phyloP scores from a whole-genome alignment of 2,888 invertebrate genomes.

The Napeogenes sylphis region DNA sequence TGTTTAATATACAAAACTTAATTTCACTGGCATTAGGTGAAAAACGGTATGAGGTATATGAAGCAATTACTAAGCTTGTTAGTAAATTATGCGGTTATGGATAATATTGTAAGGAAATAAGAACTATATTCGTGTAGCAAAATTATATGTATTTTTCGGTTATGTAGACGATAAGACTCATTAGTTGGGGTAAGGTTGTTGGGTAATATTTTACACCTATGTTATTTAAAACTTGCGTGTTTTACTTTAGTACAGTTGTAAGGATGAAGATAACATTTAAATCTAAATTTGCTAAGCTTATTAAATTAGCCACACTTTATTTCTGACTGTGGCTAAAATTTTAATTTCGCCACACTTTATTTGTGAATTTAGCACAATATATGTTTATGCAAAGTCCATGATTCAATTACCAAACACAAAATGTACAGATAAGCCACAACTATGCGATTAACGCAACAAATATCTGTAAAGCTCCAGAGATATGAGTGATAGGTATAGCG shows the following conservation, averaged over 20 bases:
- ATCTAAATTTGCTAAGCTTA: no score
- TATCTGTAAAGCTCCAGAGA: conserved; percentile 16
- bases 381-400: no score
- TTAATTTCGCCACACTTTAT: no score
- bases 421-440: neutral
- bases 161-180: neutral
- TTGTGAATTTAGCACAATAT: no score
- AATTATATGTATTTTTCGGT: neutral
- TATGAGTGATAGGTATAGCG: conserved; percentile 20
- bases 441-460: conserved; percentile 11
- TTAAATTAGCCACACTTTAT: no score
- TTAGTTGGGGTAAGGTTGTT: conserved; percentile 4
- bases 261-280: no score
- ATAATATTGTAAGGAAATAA: neutral
- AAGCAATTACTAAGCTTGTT: conserved; percentile 9
- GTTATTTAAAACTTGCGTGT: no score
- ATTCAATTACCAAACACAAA: no score
- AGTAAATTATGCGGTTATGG: no score
- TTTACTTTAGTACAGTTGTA: no score
- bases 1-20: conserved; percentile 5
- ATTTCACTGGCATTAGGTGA: conserved; percentile 14
- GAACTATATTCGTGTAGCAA: neutral
- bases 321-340: no score
- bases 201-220: neutral
- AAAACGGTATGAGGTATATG: conserved; percentile 15